Evolutionary conservation across 2,888 invertebrate species (phyloP).

Genomic region (Parapristionchus giblindavisi): DNA sequence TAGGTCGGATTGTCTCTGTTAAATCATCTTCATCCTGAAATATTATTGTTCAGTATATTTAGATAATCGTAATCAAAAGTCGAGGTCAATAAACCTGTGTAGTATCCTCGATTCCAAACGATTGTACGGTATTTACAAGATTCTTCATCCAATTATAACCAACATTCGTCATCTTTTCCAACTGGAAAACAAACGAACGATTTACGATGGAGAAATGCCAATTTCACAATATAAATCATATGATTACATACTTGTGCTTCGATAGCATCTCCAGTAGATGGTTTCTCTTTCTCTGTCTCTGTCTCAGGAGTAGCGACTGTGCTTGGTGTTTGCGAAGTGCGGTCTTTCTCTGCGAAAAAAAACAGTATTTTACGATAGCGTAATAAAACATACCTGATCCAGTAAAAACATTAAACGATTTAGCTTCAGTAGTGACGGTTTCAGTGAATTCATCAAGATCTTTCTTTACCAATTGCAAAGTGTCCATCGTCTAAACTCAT

Average conservation of each 20-base stretch:
- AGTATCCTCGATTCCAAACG: constrained; percentile 64
- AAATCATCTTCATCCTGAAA: constrained; percentile 56
- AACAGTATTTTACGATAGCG: neutral
- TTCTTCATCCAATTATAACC: constrained; percentile 62
- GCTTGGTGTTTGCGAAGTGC: neutral
- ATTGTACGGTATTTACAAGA: constrained; percentile 63
- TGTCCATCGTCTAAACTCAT: constrained; percentile 66
- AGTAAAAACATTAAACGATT: constrained; percentile 47
- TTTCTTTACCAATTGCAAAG: constrained; percentile 66
- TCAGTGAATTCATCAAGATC: constrained; percentile 67
- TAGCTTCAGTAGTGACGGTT: constrained; percentile 62
- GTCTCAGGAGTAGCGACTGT: neutral
- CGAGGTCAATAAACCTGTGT: constrained; percentile 44
- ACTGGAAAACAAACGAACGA: neutral
- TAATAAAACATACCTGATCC: constrained; percentile 10
- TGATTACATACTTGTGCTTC: constrained; percentile 27
- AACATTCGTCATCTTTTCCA: constrained; percentile 40
- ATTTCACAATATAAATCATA: neutral
- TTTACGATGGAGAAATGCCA: neutral
- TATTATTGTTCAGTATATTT: neutral
- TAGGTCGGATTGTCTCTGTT: constrained; percentile 59
- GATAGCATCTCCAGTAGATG: constrained; percentile 6
- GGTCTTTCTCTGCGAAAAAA: constrained; percentile 15
- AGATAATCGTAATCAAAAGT: neutral
- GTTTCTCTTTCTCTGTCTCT: neutral